Base-by-base conservation (phyloP, 2,113 vertebrate genomes). In the Panurus biarmicus region DNA sequence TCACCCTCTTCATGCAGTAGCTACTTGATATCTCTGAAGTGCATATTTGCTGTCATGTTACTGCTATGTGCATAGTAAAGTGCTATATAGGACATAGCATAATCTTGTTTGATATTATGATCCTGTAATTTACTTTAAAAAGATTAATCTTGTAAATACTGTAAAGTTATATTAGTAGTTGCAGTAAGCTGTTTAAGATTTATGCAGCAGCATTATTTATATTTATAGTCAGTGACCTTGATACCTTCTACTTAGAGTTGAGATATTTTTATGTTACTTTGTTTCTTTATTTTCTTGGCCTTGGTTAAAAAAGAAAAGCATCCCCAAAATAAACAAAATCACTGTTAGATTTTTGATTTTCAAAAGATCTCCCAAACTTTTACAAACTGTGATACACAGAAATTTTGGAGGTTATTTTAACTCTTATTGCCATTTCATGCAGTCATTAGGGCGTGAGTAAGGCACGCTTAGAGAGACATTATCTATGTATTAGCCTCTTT, bases 121-220 rank as follows among this genome's bases (percentile, higher is more conserved):
- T 88, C 79, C 93, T 66, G 40, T 93, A 70, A 85, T 85, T 95
- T 85, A 90, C 84, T 89, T 89, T 80, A 29, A 50, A 93, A 87
- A 91, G 67, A 82, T 90, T 82, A 93, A 91, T 83, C 75, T 85
- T 95, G 71, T 89, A 95, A 95, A 92, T 91, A 77, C 85, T 79
- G 33, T 82, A 45, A 89, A 75, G 74, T 75, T 96, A 29, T 72
- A 91, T 91, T 85, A 91, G 78, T 67, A 65, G 44, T 74, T 72
- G 38, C 40, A 83, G 25, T 91, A 94, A 93, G 87, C 86, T 77
- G 60, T 84, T 94, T 89, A 94, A 93, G 78, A 83, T 94, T 87
- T 67, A 74, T 60, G 48, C 44, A 70, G 87, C 26, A 94, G 70
- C 64, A 51, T 87, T 85, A 89, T 83, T 93, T 88, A 31, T 90